A percentile compares a stretch with the other conserved stretches of the same genome.
These are phyloP conservation scores for Phalacrocorax brasilianus DNA, from an alignment of 2,113 vertebrate genomes.

Conservation along the genomic window DNA sequence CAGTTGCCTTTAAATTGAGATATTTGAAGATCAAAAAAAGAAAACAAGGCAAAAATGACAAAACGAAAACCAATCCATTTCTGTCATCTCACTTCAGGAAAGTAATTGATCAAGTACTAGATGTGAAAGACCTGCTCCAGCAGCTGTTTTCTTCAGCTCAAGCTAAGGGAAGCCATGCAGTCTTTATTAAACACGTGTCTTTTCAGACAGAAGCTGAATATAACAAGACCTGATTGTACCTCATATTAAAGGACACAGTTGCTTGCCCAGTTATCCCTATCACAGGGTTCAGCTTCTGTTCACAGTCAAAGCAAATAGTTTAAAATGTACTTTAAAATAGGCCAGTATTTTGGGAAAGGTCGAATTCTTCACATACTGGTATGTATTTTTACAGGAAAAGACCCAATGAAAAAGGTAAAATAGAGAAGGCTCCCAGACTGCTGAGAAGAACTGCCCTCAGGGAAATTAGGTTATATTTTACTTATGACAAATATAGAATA, in stretches of 20 bases:
- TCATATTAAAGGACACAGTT: not conserved
- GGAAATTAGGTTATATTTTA: slow-evolving; percentile 6
- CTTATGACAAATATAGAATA: not conserved
- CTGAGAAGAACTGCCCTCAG: not conserved
- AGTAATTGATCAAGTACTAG: not conserved
- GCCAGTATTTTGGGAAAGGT: not conserved
- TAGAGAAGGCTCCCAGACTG: not conserved
- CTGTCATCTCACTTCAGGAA: not conserved
- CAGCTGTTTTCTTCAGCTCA: not conserved
- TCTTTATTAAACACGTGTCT: not conserved
- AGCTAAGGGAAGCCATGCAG: not conserved
- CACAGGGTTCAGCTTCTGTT: not conserved
- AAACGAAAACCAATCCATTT: not conserved
- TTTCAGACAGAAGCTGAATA: not conserved
- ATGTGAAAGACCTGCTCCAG: not conserved
- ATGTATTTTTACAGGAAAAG: not conserved
- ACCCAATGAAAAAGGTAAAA: not conserved
- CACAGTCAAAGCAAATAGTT: not conserved
- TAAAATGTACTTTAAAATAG: not conserved
- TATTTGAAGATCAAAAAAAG: not conserved
- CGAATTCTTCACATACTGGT: not conserved
- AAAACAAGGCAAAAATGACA: not conserved
- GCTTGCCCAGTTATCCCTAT: not conserved
- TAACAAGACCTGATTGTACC: not conserved
- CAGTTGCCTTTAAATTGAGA: not conserved